Conservation (phyloP, 1,140 invertebrate species). For the Mactra quadrangularis region DNA sequence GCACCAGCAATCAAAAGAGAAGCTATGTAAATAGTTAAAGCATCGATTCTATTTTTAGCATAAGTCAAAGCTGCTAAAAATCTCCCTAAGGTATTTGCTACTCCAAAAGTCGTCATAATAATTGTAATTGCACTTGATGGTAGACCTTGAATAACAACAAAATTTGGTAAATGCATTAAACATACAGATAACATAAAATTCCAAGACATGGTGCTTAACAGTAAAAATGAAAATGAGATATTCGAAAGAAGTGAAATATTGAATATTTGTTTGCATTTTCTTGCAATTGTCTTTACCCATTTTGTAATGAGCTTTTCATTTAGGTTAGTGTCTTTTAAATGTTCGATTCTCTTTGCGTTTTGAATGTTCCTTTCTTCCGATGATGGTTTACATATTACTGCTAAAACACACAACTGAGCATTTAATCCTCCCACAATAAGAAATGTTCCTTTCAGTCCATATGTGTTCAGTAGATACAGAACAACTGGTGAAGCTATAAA, state of each 20-base stretch:
- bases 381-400: slow-evolving; percentile 18
- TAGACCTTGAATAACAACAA: not conserved
- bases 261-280: slow-evolving; percentile 7
- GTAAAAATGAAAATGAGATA: slow-evolving; percentile 9
- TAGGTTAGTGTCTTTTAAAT: too few relatives aligned
- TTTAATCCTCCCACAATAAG: slow-evolving; percentile 26
- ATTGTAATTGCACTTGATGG: not conserved
- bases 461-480: not conserved
- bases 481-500: slow-evolving; percentile 31
- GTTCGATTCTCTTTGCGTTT: not conserved
- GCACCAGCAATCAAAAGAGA: slow-evolving; percentile 5
- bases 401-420: slow-evolving; percentile 15
- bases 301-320: too few relatives aligned
- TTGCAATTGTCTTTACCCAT: not conserved
- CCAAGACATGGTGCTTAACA: slow-evolving; percentile 17
- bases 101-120: slow-evolving; percentile 31
- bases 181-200: slow-evolving; percentile 11
- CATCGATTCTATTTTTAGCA: not conserved
- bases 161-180: slow-evolving; percentile 36
- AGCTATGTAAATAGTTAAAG: not conserved
- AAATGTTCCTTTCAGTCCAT: slow-evolving; percentile 7
- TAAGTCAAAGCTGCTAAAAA: slow-evolving; percentile 10
- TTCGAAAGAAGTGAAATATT: slow-evolving; percentile 17
- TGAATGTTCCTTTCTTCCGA: slow-evolving; percentile 5
- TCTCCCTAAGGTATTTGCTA: slow-evolving; percentile 22